Evolutionary conservation across 2,888 invertebrate genomes (phyloP), one percentile per base, ranked within the genome.

Genomic region (Anoplius nigerrimus): DNA sequence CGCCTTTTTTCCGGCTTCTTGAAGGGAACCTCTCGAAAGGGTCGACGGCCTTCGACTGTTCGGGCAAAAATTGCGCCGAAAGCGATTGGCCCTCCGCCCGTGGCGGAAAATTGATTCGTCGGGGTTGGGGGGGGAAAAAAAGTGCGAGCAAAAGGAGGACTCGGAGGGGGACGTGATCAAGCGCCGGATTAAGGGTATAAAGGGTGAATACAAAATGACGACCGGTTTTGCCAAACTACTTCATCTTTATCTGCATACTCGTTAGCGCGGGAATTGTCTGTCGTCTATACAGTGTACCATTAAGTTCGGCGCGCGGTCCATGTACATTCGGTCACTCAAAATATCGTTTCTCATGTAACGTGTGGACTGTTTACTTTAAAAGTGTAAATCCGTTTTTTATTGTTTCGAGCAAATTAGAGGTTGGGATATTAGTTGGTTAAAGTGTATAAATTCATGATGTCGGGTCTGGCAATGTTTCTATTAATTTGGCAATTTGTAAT

Each of bases 61-160:
- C 70, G 52, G 52, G 61, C 48, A 43, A 72, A n/a, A 68, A 72
- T 72, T 72, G 68, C 66, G 59, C 55, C 58, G 54, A 57, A 67
- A 66, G 66, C 71, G 71, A 70, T 72, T 72, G 72, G 72, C 72
- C 64, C 63, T 56, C 54, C 58, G 60, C 62, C 71, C 56, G 60
- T 54, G 66, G 21, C 24, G 65, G 64, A 64, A 67, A 67, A 72
- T 71, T 71, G 72, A 72, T 72, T 66, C 71, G 51, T 53, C 45
- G 43, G 24, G 53, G 53, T 64, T 27, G 11, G 45, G 43, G 27
- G 27, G 24, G 43, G 48, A 27, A 34, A 58, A 59, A 46, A 53
- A 43, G 46, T 16, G 48, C 54, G 11, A 24, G 53, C 8, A 51
- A 27, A 56, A 61, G 55, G 53, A 57, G 42, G 46, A 54, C 55